Evolutionary conservation across 2,113 vertebrate genomes (phyloP).

Genomic region (Takifugu flavidus): DNA sequence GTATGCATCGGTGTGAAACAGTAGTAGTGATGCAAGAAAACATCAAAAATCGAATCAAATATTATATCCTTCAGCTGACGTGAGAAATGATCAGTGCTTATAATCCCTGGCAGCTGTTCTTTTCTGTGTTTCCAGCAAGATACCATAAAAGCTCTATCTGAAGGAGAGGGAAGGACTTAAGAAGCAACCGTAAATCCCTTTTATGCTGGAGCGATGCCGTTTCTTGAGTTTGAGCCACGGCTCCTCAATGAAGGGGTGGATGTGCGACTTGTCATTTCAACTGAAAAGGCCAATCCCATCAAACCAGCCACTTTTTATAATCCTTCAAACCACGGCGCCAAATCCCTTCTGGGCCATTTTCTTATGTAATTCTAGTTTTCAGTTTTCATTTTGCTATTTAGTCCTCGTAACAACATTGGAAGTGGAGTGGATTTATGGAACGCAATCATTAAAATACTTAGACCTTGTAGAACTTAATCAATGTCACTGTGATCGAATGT

Average conservation of each 20-base stretch:
- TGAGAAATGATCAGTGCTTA: not conserved
- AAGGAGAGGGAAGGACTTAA: not conserved
- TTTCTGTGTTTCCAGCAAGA: not conserved
- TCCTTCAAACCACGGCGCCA: slow-evolving; percentile 30
- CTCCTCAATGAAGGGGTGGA: slow-evolving; percentile 16
- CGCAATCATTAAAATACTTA: not conserved
- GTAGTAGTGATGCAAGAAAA: too few relatives aligned
- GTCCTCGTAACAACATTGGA: not conserved
- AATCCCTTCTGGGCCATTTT: slow-evolving; percentile 20
- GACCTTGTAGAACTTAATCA: too few relatives aligned
- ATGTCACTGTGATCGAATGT: too few relatives aligned
- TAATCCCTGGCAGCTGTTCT: not conserved
- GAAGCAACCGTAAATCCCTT: slow-evolving; percentile 40
- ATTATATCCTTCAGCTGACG: too few relatives aligned
- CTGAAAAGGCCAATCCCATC: slow-evolving; percentile 30
- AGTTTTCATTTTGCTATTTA: not conserved
- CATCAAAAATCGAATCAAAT: too few relatives aligned
- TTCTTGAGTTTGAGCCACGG: slow-evolving; percentile 12
- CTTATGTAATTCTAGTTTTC: not conserved
- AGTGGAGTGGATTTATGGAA: not conserved
- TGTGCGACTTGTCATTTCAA: slow-evolving; percentile 28
- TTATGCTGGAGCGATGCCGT: slow-evolving; percentile 23
- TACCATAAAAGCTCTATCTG: slow-evolving; percentile 5
- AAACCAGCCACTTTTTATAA: slow-evolving; percentile 27
- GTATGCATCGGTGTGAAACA: not conserved